A percentile compares a stretch with the other conserved stretches of the same genome.
phyloP scores from a whole-genome alignment of 2,797 vertebrate genomes.

The Hemitrygon akajei region DNA sequence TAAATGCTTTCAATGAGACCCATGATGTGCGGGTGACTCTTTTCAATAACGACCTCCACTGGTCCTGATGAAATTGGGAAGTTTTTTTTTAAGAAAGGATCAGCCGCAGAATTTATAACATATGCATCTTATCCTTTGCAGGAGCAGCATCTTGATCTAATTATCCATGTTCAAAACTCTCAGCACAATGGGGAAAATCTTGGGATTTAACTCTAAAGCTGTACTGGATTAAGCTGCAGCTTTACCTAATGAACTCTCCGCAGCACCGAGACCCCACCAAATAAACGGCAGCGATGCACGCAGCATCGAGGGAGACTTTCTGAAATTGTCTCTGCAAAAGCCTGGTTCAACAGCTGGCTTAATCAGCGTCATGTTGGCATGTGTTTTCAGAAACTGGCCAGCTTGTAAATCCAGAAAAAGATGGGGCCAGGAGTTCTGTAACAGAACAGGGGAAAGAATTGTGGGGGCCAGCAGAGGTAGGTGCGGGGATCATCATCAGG shows the following conservation, averaged over 20 bases:
- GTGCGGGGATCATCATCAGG: background rate
- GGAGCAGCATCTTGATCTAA: slow-evolving; percentile 33
- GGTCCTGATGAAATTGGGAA: slow-evolving; percentile 35
- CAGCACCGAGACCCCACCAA: slow-evolving; percentile 23
- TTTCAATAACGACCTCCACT: slow-evolving; percentile 33
- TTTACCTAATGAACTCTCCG: slow-evolving; percentile 34
- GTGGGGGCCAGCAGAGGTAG: background rate
- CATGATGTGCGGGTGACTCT: slow-evolving; percentile 11
- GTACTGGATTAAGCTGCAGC: slow-evolving; percentile 26
- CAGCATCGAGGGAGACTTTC: background rate
- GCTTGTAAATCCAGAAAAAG: no score
- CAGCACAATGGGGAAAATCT: slow-evolving; percentile 25
- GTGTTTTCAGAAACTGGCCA: background rate
- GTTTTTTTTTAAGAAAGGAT: slow-evolving; percentile 32
- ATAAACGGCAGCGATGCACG: background rate
- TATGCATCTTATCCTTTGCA: slow-evolving; percentile 34
- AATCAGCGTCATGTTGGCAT: background rate
- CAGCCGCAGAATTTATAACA: slow-evolving; percentile 34
- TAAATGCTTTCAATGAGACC: slow-evolving; percentile 33
- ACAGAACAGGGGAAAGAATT: background rate
- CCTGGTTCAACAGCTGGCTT: background rate
- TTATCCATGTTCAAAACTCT: slow-evolving; percentile 29
- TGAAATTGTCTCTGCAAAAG: background rate
- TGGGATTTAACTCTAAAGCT: slow-evolving; percentile 31
- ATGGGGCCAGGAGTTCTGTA: background rate